Base-by-base conservation (phyloP, 2,888 invertebrate genomes). In the Nasonovia ribisnigri region DNA sequence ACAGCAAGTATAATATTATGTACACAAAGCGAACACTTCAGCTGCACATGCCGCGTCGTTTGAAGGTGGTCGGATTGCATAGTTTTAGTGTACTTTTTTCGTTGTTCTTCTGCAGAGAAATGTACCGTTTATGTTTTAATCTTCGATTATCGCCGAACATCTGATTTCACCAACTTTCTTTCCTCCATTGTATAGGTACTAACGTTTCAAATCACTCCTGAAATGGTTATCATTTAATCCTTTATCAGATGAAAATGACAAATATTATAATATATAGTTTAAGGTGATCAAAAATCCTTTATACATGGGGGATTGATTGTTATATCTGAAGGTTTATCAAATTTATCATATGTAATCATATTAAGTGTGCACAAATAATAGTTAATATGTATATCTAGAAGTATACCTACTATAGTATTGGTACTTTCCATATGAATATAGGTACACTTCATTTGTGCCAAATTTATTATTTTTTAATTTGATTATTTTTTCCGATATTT, bases 191-290 rank as follows among this genome's bases (percentile, higher is more conserved):
- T 57, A 24, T 36, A 43, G 91, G 54, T 16, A 24, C 26, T 48
- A 86, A 77, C 29, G n/a, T 46, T 36, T 16, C 6, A 51, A 51
- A 51, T 90, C 11, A 48, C 48, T 87, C 92, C 24, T 26, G 16
- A 26, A 87, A 67, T 16, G 60, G 92, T 87, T 87, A 67, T 86
- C 92, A 26, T 48, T 91, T 26, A n/a, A 46, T 60, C 29, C 36
- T 54, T 77, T 48, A 92, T 92, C 87, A 10, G 46, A 87, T 92
- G 36, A 77, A 77, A 77, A 77, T 77, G 6, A 13, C 57, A 48
- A 87, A 48, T 10, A n/a, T 42, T 91, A 84, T 43, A 36, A 48
- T 91, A 48, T 91, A 84, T 57, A 5, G 42, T 54, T 84, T 42
- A n/a, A 84, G 11, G 43, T 42, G 26, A 29, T 91, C 54, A 48